These are phyloP conservation scores for Drosophila azteca DNA, from an alignment of 1,140 invertebrate species.

Conservation along the genomic window DNA sequence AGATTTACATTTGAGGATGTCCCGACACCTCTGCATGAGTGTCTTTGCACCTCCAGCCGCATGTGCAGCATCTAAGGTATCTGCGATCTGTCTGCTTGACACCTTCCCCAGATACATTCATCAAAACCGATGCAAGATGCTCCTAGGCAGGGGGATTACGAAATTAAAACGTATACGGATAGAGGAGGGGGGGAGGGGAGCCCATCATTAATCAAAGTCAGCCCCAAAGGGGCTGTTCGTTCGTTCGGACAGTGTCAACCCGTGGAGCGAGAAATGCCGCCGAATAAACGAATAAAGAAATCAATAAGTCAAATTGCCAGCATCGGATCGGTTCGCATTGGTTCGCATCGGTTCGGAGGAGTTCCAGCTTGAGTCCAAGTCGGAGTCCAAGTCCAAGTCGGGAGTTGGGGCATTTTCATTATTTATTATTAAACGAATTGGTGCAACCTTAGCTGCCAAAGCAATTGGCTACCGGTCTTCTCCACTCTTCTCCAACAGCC, in stretches of 20 bases:
- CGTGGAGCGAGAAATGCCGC: slow-evolving; percentile 4
- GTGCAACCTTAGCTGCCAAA: slow-evolving; percentile 80
- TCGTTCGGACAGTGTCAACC: slow-evolving; percentile 35
- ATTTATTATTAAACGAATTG: slow-evolving; percentile 82
- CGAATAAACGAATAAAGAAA: slow-evolving; percentile 58
- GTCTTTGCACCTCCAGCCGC: too few species aligned
- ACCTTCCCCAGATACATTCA: slow-evolving; percentile 16
- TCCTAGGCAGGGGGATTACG: slow-evolving; percentile 24
- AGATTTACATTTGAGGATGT: too few species aligned
- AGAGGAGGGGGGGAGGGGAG: background rate
- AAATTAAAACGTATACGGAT: slow-evolving; percentile 51
- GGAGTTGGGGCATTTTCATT: slow-evolving; percentile 56
- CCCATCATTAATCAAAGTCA: slow-evolving; percentile 61
- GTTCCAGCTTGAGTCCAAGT: slow-evolving; percentile 1
- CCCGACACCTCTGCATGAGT: too few species aligned
- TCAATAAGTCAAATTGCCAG: slow-evolving; percentile 67
- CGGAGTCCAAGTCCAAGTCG: background rate
- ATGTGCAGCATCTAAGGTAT: too few species aligned
- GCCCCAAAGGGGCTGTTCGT: slow-evolving; percentile 27
- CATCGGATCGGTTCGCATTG: slow-evolving; percentile 12
- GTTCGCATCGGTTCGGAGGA: background rate
- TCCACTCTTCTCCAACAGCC: slow-evolving; percentile 4
- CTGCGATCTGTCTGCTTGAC: background rate
- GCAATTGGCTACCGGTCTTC: slow-evolving; percentile 80
- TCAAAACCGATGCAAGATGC: slow-evolving; percentile 36